Evolutionary conservation across 2,113 vertebrate genomes (phyloP).

Genomic region (Fulica atra): DNA sequence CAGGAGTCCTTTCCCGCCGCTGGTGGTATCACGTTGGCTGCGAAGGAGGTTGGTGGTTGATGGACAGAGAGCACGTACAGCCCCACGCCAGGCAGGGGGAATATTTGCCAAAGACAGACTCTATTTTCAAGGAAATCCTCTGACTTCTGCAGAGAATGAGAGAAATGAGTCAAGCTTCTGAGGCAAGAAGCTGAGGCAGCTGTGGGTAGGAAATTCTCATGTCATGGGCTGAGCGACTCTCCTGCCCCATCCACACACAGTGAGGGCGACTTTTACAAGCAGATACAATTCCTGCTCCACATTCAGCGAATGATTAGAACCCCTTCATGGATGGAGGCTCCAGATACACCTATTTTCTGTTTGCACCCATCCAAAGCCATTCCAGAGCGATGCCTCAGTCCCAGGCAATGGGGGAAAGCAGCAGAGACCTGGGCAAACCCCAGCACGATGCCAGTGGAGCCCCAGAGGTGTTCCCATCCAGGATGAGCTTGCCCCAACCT

Average conservation of each 20-base stretch:
- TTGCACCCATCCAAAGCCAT: too few relatives aligned
- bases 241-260: fast-evolving
- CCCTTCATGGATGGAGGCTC: background rate
- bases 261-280: background rate
- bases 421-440: background rate
- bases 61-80: background rate
- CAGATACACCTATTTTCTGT: background rate
- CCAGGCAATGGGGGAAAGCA: background rate
- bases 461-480: background rate
- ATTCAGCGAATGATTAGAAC: background rate
- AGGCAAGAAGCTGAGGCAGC: background rate
- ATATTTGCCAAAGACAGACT: constrained; percentile 35
- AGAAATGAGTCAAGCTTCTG: background rate
- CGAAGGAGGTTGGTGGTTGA: background rate
- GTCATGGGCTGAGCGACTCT: background rate
- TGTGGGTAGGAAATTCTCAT: background rate
- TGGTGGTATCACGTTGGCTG: background rate
- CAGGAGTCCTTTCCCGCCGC: background rate
- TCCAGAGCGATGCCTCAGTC: background rate
- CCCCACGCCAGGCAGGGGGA: background rate
- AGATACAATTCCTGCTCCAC: background rate
- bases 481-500: background rate
- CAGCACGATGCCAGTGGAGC: background rate
- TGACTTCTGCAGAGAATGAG: background rate
- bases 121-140: constrained; percentile 39